Evolutionary conservation across 2,888 invertebrate genomes (phyloP).

Genomic region (Drosophila buzzatii): DNA sequence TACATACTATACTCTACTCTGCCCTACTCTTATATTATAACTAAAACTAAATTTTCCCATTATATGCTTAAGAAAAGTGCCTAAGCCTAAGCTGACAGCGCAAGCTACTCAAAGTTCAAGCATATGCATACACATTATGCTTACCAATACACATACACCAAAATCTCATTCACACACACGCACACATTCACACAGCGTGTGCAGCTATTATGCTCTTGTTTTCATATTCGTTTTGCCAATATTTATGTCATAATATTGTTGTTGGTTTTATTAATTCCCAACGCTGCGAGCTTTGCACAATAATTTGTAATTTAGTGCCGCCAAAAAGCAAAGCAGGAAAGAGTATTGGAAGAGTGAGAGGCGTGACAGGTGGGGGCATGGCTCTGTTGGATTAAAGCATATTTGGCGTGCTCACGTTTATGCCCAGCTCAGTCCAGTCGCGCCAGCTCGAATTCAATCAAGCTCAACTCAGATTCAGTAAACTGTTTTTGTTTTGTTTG

Average conservation of each 20-base stretch:
- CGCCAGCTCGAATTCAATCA: conserved; percentile 37
- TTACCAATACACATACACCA: not conserved
- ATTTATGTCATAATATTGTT: conserved; percentile 66
- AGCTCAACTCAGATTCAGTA: conserved; percentile 30
- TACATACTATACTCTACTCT: not conserved
- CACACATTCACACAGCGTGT: not conserved
- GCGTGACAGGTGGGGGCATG: not conserved
- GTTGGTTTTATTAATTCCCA: conserved; percentile 55
- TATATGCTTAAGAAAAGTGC: not conserved
- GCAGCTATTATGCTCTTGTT: conserved; percentile 37
- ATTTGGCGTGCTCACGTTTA: conserved; percentile 57
- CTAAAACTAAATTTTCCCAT: not conserved
- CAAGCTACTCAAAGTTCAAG: conserved; percentile 28
- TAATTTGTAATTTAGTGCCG: conserved; percentile 48
- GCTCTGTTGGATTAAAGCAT: conserved; percentile 18
- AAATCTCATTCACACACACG: not conserved
- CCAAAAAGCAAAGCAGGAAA: conserved; percentile 15
- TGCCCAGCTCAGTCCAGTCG: conserved; percentile 24
- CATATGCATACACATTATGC: conserved; percentile 7
- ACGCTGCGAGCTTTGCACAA: conserved; percentile 59
- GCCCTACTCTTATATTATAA: not conserved
- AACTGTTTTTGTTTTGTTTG: conserved; percentile 12
- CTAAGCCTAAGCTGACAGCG: not conserved
- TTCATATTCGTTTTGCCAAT: conserved; percentile 42
- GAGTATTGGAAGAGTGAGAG: not conserved